These are phyloP conservation scores for Falco naumanni DNA, from an alignment of 2,797 vertebrate genomes.

Conservation along the genomic window DNA sequence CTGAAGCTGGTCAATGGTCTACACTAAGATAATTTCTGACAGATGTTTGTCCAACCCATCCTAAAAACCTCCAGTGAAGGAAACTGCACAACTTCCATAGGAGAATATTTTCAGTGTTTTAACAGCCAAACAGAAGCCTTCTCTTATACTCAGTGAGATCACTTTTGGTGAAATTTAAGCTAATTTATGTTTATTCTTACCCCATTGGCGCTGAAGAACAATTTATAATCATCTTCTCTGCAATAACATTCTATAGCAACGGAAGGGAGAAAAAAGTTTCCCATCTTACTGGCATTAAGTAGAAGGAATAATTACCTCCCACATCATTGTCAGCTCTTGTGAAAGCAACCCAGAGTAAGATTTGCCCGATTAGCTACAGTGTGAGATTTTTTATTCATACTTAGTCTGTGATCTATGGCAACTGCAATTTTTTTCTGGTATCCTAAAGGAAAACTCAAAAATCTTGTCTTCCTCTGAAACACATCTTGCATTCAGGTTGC, in stretches of 20 bases:
- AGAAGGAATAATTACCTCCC: slow-evolving; percentile 31
- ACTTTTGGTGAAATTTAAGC: background rate
- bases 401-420: background rate
- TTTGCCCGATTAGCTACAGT: background rate
- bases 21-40: background rate
- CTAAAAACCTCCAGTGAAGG: background rate
- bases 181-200: background rate
- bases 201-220: background rate
- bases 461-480: background rate
- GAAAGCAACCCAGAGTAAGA: background rate
- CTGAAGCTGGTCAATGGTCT: background rate
- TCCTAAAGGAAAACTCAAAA: background rate
- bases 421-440: background rate
- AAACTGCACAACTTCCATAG: background rate
- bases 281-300: background rate
- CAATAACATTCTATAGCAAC: background rate
- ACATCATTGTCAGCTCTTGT: background rate
- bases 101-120: background rate
- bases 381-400: background rate
- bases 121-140: background rate
- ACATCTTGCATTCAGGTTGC: background rate
- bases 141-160: background rate
- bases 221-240: background rate
- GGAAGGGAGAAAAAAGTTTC: background rate
- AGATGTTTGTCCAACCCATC: background rate